Evolutionary conservation across 2,888 invertebrate genomes (phyloP), one percentile per base, ranked within the genome.

Genomic region (Mythimna ferrago): DNA sequence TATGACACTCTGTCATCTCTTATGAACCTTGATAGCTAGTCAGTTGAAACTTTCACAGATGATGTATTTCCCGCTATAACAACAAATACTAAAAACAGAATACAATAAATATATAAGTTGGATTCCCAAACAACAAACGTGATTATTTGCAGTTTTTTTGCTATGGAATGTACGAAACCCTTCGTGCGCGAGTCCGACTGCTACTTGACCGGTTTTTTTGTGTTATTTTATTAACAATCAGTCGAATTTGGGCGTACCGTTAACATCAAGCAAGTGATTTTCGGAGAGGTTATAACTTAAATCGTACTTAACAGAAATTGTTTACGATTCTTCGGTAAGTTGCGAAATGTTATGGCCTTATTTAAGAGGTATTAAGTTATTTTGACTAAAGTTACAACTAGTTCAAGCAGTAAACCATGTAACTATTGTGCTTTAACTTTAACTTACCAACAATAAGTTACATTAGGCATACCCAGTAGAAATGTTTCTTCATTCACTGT

Each of bases 171-270:
- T 11, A 44, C 4, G 44, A 2, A 44, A 44, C 11, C 4, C 44
- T 44, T 44, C 14, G 11, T 44, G 44, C 14, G 44, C 44, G 44
- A 44, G 3, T 11, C 11, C 11, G 14, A 14, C 3, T 44, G 3
- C 14, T 11, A 44, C 14, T 44, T 14, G 3, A 4, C 10, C 10
- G 11, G 5, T 44, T 44, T 44, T 44, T 11, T 70, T 63, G 62
- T 10, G 54, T 58, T 81, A 67, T 60, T 75, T 81, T 69, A 82
- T 68, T 74, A 66, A 81, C 70, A 66, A 66, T 74, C 41, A 26
- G n/a, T 11, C 53, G 26, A 26, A 66, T 78, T 78, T 81, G 78
- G 82, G 71, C 41, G 65, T 57, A 75, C 60, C 58, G 65, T 78
- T 60, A 68, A 65, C 38, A 63, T 35, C 38, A 32, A 16, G 51